These are phyloP conservation scores for Sinhomidia bicolor DNA, from an alignment of 2,888 invertebrate genomes.

Conservation along the genomic window DNA sequence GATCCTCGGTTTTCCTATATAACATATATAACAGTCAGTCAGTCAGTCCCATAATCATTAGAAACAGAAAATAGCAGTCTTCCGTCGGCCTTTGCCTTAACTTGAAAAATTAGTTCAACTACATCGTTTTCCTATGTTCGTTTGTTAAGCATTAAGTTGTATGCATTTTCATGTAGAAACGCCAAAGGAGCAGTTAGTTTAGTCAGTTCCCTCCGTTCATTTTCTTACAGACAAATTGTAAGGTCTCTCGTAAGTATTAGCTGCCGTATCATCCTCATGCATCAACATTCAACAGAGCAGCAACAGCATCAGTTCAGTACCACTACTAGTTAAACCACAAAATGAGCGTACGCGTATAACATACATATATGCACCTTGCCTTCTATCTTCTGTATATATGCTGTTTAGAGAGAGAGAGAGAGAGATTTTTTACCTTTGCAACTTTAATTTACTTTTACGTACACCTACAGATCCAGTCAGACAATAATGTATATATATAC, in stretches of 20 bases:
- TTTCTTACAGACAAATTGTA: slow-evolving; percentile 56
- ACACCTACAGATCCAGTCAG: slow-evolving; percentile 29
- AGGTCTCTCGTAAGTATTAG: slow-evolving; percentile 11
- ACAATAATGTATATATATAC: background rate
- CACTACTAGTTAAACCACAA: background rate
- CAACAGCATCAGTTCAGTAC: slow-evolving; percentile 1
- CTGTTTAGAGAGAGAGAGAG: slow-evolving; percentile 16
- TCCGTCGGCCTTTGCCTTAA: slow-evolving; percentile 57
- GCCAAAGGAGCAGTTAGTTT: slow-evolving; percentile 52
- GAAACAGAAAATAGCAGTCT: background rate
- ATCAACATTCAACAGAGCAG: slow-evolving; percentile 9
- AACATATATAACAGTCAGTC: background rate
- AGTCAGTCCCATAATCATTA: no score
- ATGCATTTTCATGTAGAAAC: background rate
- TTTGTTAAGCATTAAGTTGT: background rate
- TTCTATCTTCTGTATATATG: background rate
- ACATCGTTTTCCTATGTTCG: slow-evolving; percentile 7
- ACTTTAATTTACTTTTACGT: slow-evolving; percentile 32
- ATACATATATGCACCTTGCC: background rate
- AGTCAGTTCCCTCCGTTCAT: slow-evolving; percentile 66
- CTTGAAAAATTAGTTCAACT: slow-evolving; percentile 67
- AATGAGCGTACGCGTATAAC: background rate
- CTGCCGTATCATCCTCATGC: background rate
- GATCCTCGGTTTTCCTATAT: background rate
- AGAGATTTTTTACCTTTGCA: slow-evolving; percentile 59